phyloP scores from a whole-genome alignment of 1,140 invertebrate genomes.

The Popillia japonica region DNA sequence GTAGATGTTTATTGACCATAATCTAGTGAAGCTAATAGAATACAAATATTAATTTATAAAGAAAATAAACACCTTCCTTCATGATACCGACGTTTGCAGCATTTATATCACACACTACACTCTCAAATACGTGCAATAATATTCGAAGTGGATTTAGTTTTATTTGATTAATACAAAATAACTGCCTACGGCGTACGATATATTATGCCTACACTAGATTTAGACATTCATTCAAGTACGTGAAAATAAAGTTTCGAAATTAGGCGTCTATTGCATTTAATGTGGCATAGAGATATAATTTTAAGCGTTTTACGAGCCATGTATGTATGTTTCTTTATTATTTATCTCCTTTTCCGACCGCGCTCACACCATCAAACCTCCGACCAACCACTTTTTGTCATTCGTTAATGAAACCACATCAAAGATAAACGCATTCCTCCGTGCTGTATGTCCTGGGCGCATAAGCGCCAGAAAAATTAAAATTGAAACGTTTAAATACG shows the following conservation, averaged over 20 bases:
- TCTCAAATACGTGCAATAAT: neutral
- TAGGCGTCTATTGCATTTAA: slow-evolving; percentile 4
- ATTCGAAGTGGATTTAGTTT: neutral
- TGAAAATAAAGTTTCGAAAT: neutral
- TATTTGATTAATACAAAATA: neutral
- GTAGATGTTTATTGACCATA: too few species aligned
- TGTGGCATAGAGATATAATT: slow-evolving; percentile 19
- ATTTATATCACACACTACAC: neutral
- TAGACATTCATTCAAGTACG: neutral
- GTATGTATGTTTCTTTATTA: neutral
- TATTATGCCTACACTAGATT: neutral
- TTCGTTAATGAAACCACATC: slow-evolving; percentile 27
- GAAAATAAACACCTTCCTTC: too few species aligned
- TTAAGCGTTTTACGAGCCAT: slow-evolving; percentile 14
- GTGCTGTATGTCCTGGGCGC: neutral
- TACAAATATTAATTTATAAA: too few species aligned
- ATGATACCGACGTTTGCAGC: neutral
- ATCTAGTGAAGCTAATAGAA: too few species aligned
- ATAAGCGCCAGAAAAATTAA: neutral
- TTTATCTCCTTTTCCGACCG: neutral
- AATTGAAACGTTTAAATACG: slow-evolving; percentile 2
- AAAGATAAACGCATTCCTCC: slow-evolving; percentile 28
- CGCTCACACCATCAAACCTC: neutral
- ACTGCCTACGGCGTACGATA: neutral
- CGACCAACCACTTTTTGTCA: neutral